Conservation (phyloP, 2,113 vertebrate genomes). For the Ellobius talpinus region DNA sequence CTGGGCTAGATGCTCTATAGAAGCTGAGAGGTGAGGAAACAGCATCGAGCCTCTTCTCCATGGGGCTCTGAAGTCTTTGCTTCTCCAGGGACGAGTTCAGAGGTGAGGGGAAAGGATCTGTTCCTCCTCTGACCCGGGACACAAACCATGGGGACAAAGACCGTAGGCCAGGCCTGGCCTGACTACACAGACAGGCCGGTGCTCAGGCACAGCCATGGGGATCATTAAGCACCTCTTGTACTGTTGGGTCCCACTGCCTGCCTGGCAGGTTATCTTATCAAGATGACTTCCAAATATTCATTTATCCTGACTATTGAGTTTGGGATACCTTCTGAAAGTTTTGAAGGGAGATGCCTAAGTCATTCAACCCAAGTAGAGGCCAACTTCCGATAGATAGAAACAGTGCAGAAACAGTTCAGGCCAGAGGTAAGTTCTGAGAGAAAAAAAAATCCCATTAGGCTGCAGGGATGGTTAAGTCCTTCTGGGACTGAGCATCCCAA, state of each 20-base stretch:
- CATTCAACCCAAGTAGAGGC: not conserved
- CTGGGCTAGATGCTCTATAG: not conserved
- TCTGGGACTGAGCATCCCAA: not conserved
- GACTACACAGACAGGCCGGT: not conserved
- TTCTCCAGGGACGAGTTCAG: not conserved
- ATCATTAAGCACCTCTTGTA: fast-evolving
- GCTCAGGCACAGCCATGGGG: not conserved
- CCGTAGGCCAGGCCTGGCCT: not conserved
- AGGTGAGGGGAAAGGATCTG: not conserved
- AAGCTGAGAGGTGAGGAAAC: not conserved
- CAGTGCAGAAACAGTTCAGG: not conserved
- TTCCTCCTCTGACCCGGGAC: not conserved
- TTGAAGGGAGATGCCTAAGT: not conserved
- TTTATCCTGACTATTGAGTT: conserved; percentile 12
- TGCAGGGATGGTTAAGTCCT: not conserved
- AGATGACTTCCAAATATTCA: not conserved
- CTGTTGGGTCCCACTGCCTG: fast-evolving
- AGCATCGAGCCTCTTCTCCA: not conserved
- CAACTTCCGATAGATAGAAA: not conserved
- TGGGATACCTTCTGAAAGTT: conserved; percentile 11
- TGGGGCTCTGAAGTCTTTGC: not conserved
- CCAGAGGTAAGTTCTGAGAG: not conserved
- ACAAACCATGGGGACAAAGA: not conserved
- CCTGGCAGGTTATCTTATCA: not conserved
- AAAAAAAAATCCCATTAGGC: not conserved